Evolutionary conservation across 2,888 invertebrate species (phyloP).

Genomic region (Drosophila merina): DNA sequence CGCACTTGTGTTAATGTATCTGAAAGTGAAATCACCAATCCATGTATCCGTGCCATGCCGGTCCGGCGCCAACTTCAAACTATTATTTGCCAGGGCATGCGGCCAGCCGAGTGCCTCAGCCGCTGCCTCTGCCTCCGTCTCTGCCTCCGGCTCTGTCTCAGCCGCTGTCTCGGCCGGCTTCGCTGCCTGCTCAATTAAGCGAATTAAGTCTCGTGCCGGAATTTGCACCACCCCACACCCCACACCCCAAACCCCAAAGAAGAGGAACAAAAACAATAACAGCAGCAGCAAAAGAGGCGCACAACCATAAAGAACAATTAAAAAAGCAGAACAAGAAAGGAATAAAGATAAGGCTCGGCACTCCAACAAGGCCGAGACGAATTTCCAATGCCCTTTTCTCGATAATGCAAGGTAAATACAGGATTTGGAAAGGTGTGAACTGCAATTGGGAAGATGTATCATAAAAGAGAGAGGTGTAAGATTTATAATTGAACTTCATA

Average conservation of each 20-base stretch:
- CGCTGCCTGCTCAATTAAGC: slow-evolving; percentile 77
- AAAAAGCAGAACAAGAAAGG: slow-evolving; percentile 51
- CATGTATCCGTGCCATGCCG: slow-evolving; percentile 55
- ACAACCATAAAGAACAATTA: slow-evolving; percentile 65
- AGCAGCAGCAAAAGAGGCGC: slow-evolving; percentile 28
- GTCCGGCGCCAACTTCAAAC: slow-evolving; percentile 69
- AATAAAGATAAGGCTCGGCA: slow-evolving; percentile 32
- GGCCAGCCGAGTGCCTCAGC: slow-evolving; percentile 35
- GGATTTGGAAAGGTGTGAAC: slow-evolving; percentile 9
- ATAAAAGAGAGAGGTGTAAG: slow-evolving; percentile 6
- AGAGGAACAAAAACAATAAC: slow-evolving; percentile 44
- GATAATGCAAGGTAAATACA: slow-evolving; percentile 8
- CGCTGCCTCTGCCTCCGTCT: slow-evolving; percentile 5
- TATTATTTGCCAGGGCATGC: slow-evolving; percentile 63
- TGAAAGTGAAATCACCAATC: slow-evolving; percentile 63
- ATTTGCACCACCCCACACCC: slow-evolving; percentile 72
- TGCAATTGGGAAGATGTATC: slow-evolving; percentile 7
- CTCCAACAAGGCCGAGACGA: slow-evolving; percentile 19
- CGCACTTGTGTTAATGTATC: slow-evolving; percentile 67
- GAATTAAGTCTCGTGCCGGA: slow-evolving; percentile 81
- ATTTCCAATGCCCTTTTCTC: slow-evolving; percentile 20
- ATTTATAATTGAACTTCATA: neutral
- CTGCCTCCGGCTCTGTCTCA: slow-evolving; percentile 19
- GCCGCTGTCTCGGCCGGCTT: slow-evolving; percentile 21
- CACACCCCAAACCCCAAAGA: slow-evolving; percentile 24